Conservation (phyloP, 1,140 invertebrate genomes). For the Neodiprion fabricii region DNA sequence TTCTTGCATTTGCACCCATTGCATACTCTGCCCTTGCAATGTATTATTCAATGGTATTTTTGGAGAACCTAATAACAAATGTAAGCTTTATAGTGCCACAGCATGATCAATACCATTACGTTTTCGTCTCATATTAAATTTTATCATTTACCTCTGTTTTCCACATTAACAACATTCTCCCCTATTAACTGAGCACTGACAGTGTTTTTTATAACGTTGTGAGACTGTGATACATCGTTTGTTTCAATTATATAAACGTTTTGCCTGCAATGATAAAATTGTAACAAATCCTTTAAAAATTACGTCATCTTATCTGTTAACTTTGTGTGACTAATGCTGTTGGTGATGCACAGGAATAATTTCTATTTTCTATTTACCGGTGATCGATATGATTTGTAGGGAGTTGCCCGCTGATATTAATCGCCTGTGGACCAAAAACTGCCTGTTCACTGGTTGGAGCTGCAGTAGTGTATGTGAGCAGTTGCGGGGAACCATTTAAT, state of each 20-base stretch:
- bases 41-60: conserved; percentile 27
- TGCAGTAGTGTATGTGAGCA: conserved; percentile 47
- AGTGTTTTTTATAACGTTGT: conserved; percentile 39
- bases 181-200: conserved; percentile 43
- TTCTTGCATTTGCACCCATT: conserved; percentile 46
- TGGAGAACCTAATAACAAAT: conserved; percentile 16
- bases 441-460: conserved; percentile 46
- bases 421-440: conserved; percentile 45
- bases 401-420: conserved; percentile 48
- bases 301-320: no score
- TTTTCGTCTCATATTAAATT: no score
- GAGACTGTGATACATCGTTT: conserved; percentile 40
- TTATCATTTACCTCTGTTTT: conserved; percentile 39
- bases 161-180: conserved; percentile 44
- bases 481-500: conserved; percentile 43
- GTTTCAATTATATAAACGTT: conserved; percentile 56
- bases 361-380: conserved; percentile 43
- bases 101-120: no score
- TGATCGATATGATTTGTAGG: conserved; percentile 46
- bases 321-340: no score
- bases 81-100: conserved; percentile 9
- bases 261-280: conserved; percentile 48
- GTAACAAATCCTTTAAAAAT: background rate
- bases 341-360: no score
- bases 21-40: conserved; percentile 44